Base-by-base conservation (phyloP, 2,113 vertebrate genomes). In the Pseudopipra pipra region DNA sequence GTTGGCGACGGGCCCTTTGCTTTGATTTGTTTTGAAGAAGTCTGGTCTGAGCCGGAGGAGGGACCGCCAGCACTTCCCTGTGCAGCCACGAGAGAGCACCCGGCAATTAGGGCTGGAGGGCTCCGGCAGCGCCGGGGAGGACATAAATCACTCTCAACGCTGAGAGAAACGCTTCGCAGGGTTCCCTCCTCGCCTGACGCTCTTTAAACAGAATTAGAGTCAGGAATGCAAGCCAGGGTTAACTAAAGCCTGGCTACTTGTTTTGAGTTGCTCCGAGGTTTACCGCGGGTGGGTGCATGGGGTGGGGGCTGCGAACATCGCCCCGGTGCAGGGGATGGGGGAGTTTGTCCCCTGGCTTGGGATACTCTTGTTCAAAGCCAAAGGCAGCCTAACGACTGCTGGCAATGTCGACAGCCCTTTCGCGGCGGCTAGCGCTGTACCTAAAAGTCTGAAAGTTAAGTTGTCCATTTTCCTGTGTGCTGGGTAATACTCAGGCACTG, bases 71-170 rank as follows among this genome's bases (percentile, higher is more conserved):
- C 97, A 97, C 78, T 98, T 98, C 98, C 97, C 95, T 12, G 19
- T 96, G 81, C 96, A 97, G 94, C 98, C 98, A 98, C 98, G 96
- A 98, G 98, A 98, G 98, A 98, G 98, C 98, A 98, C 11, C 97
- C 97, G 96, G 96, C 97, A 98, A 97, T 97, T 97, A 77, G 97
- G 92, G 87, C 97, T 96, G 52, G 54, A 90, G 51, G 22, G 65
- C 76, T 16, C 4, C 37, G 15, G 11, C 66, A 7, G 52, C 83
- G 61, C 77, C 31, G 63, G 9, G 41, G 43, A 24, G n/a, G 61
- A 25, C 90, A 31, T 14, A 7, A 44, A 96, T 78, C 62, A 20
- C 56, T 35, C 31, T 31, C 70, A 6, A 4, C 12, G 6, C 93
- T 33, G 10, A 11, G 47, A 30, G 80, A 43, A 82, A 11, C 18